Evolutionary conservation across 2,797 vertebrate genomes (phyloP).

Genomic region (Sebastes alutus): DNA sequence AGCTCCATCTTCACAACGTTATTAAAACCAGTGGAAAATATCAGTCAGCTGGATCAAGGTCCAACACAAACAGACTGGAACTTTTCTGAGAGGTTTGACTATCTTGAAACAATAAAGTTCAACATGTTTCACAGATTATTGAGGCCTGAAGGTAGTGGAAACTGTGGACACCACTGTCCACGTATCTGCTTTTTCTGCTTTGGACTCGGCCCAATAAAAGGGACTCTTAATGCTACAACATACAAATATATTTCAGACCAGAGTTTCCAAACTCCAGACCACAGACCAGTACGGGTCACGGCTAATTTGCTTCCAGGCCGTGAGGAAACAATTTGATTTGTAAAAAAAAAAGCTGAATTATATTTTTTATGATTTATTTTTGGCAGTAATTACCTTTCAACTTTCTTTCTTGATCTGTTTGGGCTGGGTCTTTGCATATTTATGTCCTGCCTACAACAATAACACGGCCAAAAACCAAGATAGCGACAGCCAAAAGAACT

Average conservation of each 20-base stretch:
- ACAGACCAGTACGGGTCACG: background rate
- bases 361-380: too few species aligned
- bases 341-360: too few species aligned
- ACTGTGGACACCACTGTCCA: too few species aligned
- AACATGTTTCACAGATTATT: background rate
- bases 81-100: background rate
- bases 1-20: background rate
- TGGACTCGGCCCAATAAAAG: background rate
- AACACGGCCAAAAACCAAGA: too few species aligned
- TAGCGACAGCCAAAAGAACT: too few species aligned
- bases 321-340: background rate
- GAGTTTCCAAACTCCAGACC: background rate
- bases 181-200: background rate
- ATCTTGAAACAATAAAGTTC: background rate
- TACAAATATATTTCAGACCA: background rate
- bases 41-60: background rate
- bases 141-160: background rate
- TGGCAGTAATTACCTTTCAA: too few species aligned
- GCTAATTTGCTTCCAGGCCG: background rate
- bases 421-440: too few species aligned
- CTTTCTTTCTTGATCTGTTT: too few species aligned
- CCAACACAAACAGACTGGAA: background rate
- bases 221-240: background rate
- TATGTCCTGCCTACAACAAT: too few species aligned
- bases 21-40: slow-evolving; percentile 8